A percentile compares a stretch with the other conserved stretches of the same genome.
Conservation (phyloP, 2,888 invertebrate genomes). For the Synanthedon vespiformis region DNA sequence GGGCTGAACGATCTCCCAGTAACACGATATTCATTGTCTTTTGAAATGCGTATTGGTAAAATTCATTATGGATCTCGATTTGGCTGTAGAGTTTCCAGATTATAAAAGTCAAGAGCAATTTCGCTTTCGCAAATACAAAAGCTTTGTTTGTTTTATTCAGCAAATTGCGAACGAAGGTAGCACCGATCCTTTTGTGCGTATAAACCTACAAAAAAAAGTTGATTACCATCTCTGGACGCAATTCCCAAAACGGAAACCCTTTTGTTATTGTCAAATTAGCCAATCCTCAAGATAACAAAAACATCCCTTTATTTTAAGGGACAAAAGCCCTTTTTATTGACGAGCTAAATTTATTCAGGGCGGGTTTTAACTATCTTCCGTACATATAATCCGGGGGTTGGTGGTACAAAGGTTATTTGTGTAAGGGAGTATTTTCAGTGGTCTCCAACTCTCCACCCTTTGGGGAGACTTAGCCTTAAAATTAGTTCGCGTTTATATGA, state of each 20-base stretch:
- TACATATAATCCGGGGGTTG: slow-evolving; percentile 39
- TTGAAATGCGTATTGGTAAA: too few species aligned
- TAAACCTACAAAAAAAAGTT: slow-evolving; percentile 34
- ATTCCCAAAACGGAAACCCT: slow-evolving; percentile 57
- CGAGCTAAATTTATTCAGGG: slow-evolving; percentile 61
- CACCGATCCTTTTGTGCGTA: neutral
- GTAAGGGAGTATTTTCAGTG: slow-evolving; percentile 1
- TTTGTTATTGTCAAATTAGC: slow-evolving; percentile 71
- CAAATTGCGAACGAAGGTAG: slow-evolving; percentile 32
- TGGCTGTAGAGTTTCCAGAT: too few species aligned
- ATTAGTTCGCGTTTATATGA: slow-evolving; percentile 8
- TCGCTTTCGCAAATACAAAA: slow-evolving; percentile 22
- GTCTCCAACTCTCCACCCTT: slow-evolving; percentile 9
- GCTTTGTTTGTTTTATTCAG: slow-evolving; percentile 22
- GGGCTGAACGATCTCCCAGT: too few species aligned
- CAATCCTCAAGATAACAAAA: slow-evolving; percentile 72
- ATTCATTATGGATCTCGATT: too few species aligned
- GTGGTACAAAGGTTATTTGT: slow-evolving; percentile 1
- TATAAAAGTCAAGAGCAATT: slow-evolving; percentile 17
- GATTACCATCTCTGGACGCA: slow-evolving; percentile 53
- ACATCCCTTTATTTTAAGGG: slow-evolving; percentile 59
- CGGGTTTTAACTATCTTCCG: slow-evolving; percentile 64
- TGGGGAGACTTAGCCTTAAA: slow-evolving; percentile 21
- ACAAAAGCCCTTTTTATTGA: slow-evolving; percentile 66
- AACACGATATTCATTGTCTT: too few species aligned